Percentiles rank a stretch among this genome's conserved stretches.
Conservation (phyloP, 1,140 invertebrate genomes). For the Ooceraea biroi region DNA sequence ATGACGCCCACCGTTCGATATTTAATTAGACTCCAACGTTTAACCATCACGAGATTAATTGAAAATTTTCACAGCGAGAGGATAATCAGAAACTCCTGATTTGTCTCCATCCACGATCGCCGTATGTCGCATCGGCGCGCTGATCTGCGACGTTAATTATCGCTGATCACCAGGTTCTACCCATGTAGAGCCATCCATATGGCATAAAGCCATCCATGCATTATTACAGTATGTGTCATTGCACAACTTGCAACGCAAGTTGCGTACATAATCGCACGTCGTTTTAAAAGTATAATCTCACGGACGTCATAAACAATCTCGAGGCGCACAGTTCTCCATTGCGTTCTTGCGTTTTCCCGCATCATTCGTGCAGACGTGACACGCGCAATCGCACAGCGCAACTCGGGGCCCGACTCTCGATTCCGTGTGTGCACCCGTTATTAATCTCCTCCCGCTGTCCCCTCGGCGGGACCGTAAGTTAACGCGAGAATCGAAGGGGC, state of each 20-base stretch:
- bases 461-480: constrained; percentile 65
- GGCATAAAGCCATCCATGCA: too few species aligned
- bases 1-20: too few species aligned
- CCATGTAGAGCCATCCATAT: too few species aligned
- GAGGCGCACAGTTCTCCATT: not conserved
- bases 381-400: not conserved
- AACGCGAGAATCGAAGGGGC: constrained; percentile 76
- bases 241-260: not conserved
- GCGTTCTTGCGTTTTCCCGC: not conserved
- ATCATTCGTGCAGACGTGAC: not conserved
- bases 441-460: constrained; percentile 53
- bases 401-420: constrained; percentile 34
- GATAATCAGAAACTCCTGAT: too few species aligned
- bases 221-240: not conserved
- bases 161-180: too few species aligned
- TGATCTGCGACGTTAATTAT: too few species aligned
- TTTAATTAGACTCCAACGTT: too few species aligned
- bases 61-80: too few species aligned
- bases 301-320: not conserved
- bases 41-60: too few species aligned
- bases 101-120: too few species aligned
- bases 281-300: not conserved
- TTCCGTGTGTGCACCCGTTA: constrained; percentile 69
- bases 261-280: not conserved
- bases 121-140: too few species aligned